Base-by-base conservation (phyloP, 2,113 vertebrate species). In the Pleuronectes platessa region DNA sequence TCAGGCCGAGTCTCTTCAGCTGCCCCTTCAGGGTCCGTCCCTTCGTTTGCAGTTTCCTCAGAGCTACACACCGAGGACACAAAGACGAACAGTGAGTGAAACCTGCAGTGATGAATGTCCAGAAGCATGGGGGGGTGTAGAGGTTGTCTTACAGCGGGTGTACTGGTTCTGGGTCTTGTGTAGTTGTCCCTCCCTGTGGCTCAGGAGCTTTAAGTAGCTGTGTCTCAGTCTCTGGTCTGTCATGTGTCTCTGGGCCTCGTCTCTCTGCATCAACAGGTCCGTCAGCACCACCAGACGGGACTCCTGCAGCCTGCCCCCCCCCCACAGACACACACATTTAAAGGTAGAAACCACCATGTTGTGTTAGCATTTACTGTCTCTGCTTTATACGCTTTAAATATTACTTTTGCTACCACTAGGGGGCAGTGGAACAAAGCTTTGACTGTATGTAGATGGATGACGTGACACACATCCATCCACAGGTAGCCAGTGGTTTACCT, bases 21-120 rank as follows among this genome's bases (percentile, higher is more conserved):
- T 95, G 96, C 60, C 90, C 94, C 82, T 95, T 94, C 27, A 94
- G 61, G 60, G 94, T 95, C 72, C 88, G 94, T 11, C 92, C 84
- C 71, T 94, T 96, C 21, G 81, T 87, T 56, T 90, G 80, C 74
- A 99, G 74, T 80, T 96, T 98, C 84, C 97, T 95, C 75, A 97
- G 86, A 18, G 88, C 98, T 99, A 59, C 81, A 90, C 70, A 84
- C 66, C 0, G 55, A 54, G 3, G 26, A 40, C 4, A 24, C 37
- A 45, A 26, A 24, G 12, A 47, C 1, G 1, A 84, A 53, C 3
- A 66, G 21, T 14, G 2, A 42, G 49, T 37, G 11, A 53, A 68
- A 13, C 40, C 40, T 13, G 2, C 2, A 13, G 40, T 7, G 31
- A 7, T 31, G 31, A 2, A 31, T 31, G 6, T 31, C 5, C 31